These are phyloP conservation scores for Proctacanthus coquilletti DNA, from an alignment of 1,140 invertebrate genomes.

Conservation along the genomic window DNA sequence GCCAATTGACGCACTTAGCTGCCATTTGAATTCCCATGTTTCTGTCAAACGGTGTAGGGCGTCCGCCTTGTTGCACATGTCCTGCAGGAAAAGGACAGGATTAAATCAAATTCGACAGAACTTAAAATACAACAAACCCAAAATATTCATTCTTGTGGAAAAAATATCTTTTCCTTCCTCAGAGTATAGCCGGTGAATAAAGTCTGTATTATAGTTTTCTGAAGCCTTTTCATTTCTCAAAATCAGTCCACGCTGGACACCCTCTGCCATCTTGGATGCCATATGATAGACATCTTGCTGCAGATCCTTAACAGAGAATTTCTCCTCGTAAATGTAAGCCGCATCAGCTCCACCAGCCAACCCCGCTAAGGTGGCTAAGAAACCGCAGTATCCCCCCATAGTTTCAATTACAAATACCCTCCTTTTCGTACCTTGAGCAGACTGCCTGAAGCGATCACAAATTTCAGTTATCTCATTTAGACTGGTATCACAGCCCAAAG, in stretches of 20 bases:
- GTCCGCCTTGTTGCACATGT: conserved; percentile 90
- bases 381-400: conserved; percentile 95
- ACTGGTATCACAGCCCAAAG: conserved; percentile 88
- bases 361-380: conserved; percentile 82
- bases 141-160: conserved; percentile 77
- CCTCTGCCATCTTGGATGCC: conserved; percentile 89
- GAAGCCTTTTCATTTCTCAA: conserved; percentile 88
- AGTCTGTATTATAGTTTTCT: conserved; percentile 89
- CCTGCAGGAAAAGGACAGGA: conserved; percentile 32
- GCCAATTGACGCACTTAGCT: conserved; percentile 75
- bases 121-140: conserved; percentile 38
- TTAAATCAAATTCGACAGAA: conserved; percentile 2
- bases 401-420: conserved; percentile 93
- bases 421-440: conserved; percentile 81
- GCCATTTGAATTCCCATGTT: conserved; percentile 96
- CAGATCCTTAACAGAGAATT: conserved; percentile 79
- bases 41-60: conserved; percentile 88
- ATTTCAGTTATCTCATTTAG: conserved; percentile 97
- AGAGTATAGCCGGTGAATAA: conserved; percentile 79
- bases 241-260: conserved; percentile 85
- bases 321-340: conserved; percentile 94
- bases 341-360: conserved; percentile 92
- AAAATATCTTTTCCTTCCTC: conserved; percentile 93
- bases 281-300: conserved; percentile 82
- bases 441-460: conserved; percentile 85